Percentiles rank a stretch among this genome's conserved stretches.
Evolutionary conservation across 2,888 invertebrate species (phyloP).

Genomic region (Philopedon plagiatum): DNA sequence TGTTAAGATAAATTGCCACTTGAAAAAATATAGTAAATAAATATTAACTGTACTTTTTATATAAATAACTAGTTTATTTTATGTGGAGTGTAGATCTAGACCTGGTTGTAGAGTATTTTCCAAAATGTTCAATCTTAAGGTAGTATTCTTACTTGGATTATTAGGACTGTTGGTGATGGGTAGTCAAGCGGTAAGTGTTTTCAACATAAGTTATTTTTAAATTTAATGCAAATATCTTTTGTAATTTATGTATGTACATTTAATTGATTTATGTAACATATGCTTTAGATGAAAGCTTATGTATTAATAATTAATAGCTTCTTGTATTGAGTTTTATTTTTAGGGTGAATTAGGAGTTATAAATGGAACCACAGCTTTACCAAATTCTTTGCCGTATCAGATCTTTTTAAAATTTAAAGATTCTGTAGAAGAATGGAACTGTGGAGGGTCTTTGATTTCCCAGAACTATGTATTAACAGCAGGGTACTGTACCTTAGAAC

Average conservation of each 20-base stretch:
- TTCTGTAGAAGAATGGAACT: not conserved
- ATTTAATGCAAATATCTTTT: not conserved
- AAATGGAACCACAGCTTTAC: not conserved
- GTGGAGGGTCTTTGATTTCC: not conserved
- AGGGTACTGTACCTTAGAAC: slow-evolving; percentile 1
- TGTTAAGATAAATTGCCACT: not conserved
- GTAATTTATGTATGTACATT: too few species aligned
- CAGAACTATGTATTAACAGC: slow-evolving; percentile 4
- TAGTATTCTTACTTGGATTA: not conserved
- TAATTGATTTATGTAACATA: too few species aligned
- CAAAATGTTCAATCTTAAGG: not conserved
- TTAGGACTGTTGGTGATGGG: not conserved
- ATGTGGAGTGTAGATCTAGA: not conserved
- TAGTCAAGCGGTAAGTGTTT: not conserved
- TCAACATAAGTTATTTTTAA: not conserved
- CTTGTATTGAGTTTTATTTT: too few species aligned
- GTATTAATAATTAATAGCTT: too few species aligned
- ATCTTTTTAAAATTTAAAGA: not conserved
- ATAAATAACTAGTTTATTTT: not conserved
- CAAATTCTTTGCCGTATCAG: not conserved
- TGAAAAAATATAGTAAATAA: not conserved
- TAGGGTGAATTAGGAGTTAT: not conserved
- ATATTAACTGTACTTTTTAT: not conserved
- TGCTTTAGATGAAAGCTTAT: too few species aligned
- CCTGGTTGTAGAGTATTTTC: not conserved